A percentile compares a stretch with the other conserved stretches of the same genome.
These are phyloP conservation scores for Scaptomyza polygonia DNA, from an alignment of 2,888 invertebrate genomes.

Conservation along the genomic window DNA sequence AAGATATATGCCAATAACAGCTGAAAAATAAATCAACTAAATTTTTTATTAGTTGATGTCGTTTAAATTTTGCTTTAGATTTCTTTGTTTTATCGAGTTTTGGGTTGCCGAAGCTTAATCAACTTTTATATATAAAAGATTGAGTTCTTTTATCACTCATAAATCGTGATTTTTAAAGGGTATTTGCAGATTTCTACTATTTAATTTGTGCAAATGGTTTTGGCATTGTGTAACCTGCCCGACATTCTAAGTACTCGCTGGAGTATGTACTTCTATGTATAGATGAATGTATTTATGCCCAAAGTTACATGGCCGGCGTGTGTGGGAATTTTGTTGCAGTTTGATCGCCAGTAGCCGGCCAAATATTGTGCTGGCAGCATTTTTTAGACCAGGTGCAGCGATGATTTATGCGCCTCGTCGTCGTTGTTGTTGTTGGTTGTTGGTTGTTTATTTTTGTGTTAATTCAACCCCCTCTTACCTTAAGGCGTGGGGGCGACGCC, in stretches of 20 bases:
- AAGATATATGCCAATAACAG: no score
- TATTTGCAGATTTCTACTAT: no score
- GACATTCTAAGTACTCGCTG: conserved; percentile 64
- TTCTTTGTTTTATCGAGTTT: no score
- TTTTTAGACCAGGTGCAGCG: conserved; percentile 72
- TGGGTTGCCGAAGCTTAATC: no score
- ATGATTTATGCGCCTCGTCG: conserved; percentile 67
- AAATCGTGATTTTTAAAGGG: no score
- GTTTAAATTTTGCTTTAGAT: neutral
- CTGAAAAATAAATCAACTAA: no score
- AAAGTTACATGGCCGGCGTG: conserved; percentile 57
- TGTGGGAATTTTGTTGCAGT: conserved; percentile 70
- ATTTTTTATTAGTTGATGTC: no score
- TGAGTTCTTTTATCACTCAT: no score
- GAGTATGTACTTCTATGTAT: conserved; percentile 2
- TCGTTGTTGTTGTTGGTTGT: no score
- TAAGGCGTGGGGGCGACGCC: conserved; percentile 60
- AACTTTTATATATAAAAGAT: no score
- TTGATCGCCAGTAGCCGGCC: conserved; percentile 61
- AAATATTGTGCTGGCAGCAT: conserved; percentile 22
- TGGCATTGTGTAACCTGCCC: conserved; percentile 73
- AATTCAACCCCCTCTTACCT: neutral
- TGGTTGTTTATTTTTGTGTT: conserved; percentile 5
- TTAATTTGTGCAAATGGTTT: conserved; percentile 35
- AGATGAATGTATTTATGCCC: conserved; percentile 13